A percentile compares a stretch with the other conserved stretches of the same genome.
These are phyloP conservation scores for Gastracanthus pulcherrimus DNA, from an alignment of 2,888 invertebrate genomes.

Conservation along the genomic window DNA sequence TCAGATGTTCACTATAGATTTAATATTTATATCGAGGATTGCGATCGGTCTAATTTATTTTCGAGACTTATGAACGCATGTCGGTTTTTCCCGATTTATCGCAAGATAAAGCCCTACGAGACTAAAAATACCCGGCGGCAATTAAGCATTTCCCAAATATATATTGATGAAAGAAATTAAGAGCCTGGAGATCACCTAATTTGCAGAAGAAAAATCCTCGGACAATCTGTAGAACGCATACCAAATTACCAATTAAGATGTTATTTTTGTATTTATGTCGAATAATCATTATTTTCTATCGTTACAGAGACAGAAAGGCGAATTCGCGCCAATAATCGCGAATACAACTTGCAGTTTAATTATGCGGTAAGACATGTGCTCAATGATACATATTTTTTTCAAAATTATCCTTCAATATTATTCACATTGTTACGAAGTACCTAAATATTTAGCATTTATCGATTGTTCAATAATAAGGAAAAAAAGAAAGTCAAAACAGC, in stretches of 20 bases:
- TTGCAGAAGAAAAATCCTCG: conserved; percentile 14
- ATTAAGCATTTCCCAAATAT: too few relatives aligned
- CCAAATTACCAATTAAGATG: neutral
- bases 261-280: neutral
- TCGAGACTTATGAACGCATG: neutral
- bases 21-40: neutral
- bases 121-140: neutral
- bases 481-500: neutral
- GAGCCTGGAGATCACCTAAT: conserved; percentile 22
- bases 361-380: conserved; percentile 95
- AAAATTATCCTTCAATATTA: too few relatives aligned
- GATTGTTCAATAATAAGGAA: neutral
- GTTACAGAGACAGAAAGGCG: conserved; percentile 96
- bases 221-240: neutral
- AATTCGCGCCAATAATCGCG: conserved; percentile 97
- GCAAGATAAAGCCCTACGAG: neutral
- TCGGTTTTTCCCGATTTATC: too few relatives aligned
- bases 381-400: too few relatives aligned
- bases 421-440: too few relatives aligned
- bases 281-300: conserved; percentile 68
- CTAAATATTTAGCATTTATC: conserved; percentile 62
- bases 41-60: neutral
- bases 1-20: neutral
- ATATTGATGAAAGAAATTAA: too few relatives aligned
- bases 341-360: conserved; percentile 97